phyloP scores from a whole-genome alignment of 2,888 invertebrate genomes.

The Erebia epiphron region DNA sequence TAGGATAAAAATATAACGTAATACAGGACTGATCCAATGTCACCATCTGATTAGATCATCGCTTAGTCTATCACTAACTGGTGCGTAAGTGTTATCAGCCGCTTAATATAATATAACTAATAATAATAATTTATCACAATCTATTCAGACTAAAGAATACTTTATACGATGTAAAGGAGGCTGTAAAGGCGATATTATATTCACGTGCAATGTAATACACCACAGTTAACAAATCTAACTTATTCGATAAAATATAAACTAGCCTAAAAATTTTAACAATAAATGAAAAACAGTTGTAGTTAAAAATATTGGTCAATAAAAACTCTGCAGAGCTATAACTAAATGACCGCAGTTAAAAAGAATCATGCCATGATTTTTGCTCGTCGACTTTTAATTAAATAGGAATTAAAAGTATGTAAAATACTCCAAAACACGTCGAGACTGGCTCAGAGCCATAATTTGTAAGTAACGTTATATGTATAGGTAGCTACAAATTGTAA shows the following conservation, averaged over 20 bases:
- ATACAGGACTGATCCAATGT: constrained; percentile 17
- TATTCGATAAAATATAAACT: constrained; percentile 77
- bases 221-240: constrained; percentile 83
- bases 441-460: constrained; percentile 71
- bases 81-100: constrained; percentile 47
- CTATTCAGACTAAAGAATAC: constrained; percentile 74
- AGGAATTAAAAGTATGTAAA: constrained; percentile 78
- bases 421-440: constrained; percentile 78
- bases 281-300: constrained; percentile 69
- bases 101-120: constrained; percentile 42
- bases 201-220: constrained; percentile 79
- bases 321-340: constrained; percentile 81
- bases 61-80: constrained; percentile 35
- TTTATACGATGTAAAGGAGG: constrained; percentile 68
- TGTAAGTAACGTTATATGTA: constrained; percentile 53
- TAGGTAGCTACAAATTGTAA: constrained; percentile 72
- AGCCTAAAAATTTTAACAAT: constrained; percentile 83
- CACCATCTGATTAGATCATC: constrained; percentile 33
- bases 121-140: constrained; percentile 71
- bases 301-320: constrained; percentile 80
- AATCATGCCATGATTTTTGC: constrained; percentile 81
- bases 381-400: constrained; percentile 68
- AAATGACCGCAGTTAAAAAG: constrained; percentile 71
- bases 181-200: constrained; percentile 72
- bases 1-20: constrained; percentile 36